phyloP scores from a whole-genome alignment of 2,797 vertebrate genomes.

The Onychomys arenicola region DNA sequence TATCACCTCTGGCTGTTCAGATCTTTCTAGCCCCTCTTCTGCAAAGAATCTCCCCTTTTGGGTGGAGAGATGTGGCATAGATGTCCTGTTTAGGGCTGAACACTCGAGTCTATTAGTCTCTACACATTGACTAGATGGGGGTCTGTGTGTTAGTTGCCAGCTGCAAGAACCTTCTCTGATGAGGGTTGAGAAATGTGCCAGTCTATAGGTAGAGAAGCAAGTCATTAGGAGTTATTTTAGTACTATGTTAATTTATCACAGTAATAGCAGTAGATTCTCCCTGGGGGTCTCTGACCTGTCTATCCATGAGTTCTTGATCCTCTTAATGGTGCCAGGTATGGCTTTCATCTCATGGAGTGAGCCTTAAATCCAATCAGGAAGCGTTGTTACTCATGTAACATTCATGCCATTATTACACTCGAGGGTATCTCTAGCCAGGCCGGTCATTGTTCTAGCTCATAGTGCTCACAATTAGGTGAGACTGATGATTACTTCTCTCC shows the following conservation, averaged over 20 bases:
- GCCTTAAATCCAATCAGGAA: not conserved
- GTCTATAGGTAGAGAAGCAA: not conserved
- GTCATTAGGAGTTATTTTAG: not conserved
- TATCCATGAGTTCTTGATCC: not conserved
- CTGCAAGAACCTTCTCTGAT: not conserved
- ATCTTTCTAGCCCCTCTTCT: not conserved
- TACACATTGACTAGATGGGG: not conserved
- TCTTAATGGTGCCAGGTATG: not conserved
- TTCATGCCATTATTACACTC: not conserved
- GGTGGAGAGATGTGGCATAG: not conserved
- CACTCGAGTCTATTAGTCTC: not conserved
- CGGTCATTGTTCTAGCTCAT: not conserved
- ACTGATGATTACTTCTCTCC: not conserved
- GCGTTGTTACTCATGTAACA: accelerated
- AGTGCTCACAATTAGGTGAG: not conserved
- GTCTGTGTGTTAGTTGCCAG: not conserved
- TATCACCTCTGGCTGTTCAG: not conserved
- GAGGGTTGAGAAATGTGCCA: not conserved
- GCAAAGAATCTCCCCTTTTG: not conserved
- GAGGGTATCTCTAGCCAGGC: not conserved
- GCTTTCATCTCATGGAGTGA: not conserved
- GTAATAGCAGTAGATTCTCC: not conserved
- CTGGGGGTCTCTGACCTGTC: not conserved
- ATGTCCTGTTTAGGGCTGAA: not conserved
- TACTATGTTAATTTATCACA: not conserved